phyloP scores from a whole-genome alignment of 92 coral and sea anemone genomes.

The Heteractis magnifica region DNA sequence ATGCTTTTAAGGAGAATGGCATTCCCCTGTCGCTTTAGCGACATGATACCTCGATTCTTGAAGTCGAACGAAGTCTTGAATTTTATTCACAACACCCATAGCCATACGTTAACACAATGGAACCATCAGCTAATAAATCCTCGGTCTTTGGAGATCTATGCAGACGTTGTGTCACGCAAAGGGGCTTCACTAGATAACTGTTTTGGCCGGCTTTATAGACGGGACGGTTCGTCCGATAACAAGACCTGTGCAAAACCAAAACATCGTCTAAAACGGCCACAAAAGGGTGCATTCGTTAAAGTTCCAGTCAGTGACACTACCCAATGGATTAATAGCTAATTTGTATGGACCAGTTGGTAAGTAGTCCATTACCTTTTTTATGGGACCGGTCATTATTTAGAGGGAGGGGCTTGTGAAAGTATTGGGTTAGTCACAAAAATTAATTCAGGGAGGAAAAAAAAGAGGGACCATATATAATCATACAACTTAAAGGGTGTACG shows the following conservation, averaged over 20 bases:
- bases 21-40: conserved; percentile 6
- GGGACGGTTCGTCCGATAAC: conserved; percentile 20
- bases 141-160: background rate
- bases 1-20: conserved; percentile 17
- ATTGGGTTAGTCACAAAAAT: no score
- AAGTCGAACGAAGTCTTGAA: conserved; percentile 10
- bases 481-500: no score
- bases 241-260: background rate
- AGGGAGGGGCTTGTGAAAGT: no score
- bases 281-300: conserved; percentile 12
- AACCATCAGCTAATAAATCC: conserved; percentile 5
- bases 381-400: no score
- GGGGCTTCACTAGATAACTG: conserved; percentile 14
- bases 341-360: conserved; percentile 5
- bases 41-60: conserved; percentile 25
- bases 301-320: background rate
- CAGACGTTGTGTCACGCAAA: conserved; percentile 2
- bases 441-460: no score
- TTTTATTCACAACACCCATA: conserved; percentile 7
- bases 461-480: no score
- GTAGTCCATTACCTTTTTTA: no score
- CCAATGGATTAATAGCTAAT: conserved; percentile 18
- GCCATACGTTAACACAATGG: background rate
- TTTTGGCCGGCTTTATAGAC: conserved; percentile 5
- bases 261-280: conserved; percentile 11